Base-by-base conservation (phyloP, 2,888 invertebrate species). In the Callimorpha dominula region DNA sequence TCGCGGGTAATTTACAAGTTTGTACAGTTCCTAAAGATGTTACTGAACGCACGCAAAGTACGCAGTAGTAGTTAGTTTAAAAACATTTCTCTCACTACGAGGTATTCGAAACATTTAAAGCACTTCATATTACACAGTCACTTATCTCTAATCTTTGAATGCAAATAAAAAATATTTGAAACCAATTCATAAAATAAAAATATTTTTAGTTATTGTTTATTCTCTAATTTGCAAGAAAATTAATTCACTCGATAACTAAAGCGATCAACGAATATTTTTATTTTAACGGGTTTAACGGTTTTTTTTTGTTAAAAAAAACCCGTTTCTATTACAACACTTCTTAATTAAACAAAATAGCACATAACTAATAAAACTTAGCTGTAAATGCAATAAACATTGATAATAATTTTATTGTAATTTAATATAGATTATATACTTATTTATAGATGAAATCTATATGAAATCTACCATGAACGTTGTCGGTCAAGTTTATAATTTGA, bases 281-380 rank as follows among this genome's bases (percentile, higher is more conserved):
- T n/a, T n/a, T n/a, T n/a, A n/a, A n/a, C n/a, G n/a, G n/a, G n/a
- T n/a, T n/a, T n/a, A n/a, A n/a, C n/a, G n/a, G n/a, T n/a, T n/a
- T n/a, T n/a, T n/a, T n/a, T 42, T 64, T 4, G 50, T 12, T 11
- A 42, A 43, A 60, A n/a, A 31, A 42, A 64, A 50, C 62, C 50
- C n/a, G 42, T 50, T 64, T 54, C 52, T 64, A 15, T 64, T 43
- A 3, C 43, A 70, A 64, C 42, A 43, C 15, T 49, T 68, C 17
- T 46, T n/a, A 40, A 68, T 69, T 68, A 12, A 69, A 31, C 60
- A 17, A 31, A n/a, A 50, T 65, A 65, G 11, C 50, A 65, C 31
- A 31, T 49, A 14, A 50, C 31, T 65, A 50, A 65, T 65, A 65
- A 65, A 65, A 65, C 20, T 7, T 65, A 50, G 49, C 65, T 50